Conservation (phyloP, 2,113 vertebrate genomes). For the Colius striatus region DNA sequence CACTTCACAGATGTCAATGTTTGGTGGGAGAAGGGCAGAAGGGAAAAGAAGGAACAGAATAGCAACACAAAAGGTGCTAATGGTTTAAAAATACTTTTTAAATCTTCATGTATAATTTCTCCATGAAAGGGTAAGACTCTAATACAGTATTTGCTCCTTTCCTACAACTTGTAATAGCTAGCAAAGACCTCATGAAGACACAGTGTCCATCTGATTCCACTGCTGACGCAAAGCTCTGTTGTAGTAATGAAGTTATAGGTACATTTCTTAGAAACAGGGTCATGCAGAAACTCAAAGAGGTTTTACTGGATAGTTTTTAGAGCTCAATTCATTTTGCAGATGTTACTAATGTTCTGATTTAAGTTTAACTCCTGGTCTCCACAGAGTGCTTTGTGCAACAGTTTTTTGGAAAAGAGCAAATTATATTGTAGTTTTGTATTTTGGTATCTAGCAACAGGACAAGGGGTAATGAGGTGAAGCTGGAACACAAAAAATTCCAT, state of each 20-base stretch:
- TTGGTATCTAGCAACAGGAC: no score
- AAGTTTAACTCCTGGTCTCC: neutral
- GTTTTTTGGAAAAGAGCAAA: neutral
- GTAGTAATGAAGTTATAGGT: neutral
- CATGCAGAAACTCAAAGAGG: neutral
- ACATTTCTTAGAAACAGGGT: neutral
- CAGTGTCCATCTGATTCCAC: neutral
- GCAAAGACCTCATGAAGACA: neutral
- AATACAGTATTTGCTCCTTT: neutral
- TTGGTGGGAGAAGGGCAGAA: neutral
- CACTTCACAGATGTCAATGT: neutral
- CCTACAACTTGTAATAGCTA: neutral
- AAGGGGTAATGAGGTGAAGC: no score
- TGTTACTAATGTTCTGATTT: neutral
- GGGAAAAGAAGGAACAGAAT: neutral
- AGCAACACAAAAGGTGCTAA: neutral
- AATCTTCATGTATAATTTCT: neutral
- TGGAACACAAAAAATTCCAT: no score
- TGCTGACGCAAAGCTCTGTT: neutral
- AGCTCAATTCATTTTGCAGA: neutral
- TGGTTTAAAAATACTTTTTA: neutral
- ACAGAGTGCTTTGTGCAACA: neutral
- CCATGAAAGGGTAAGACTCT: neutral
- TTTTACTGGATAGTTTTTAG: neutral
- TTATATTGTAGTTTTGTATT: neutral